Evolutionary conservation across 2,888 invertebrate species (phyloP), one percentile per base, ranked within the genome.

Genomic region (Diarsia dahlii): DNA sequence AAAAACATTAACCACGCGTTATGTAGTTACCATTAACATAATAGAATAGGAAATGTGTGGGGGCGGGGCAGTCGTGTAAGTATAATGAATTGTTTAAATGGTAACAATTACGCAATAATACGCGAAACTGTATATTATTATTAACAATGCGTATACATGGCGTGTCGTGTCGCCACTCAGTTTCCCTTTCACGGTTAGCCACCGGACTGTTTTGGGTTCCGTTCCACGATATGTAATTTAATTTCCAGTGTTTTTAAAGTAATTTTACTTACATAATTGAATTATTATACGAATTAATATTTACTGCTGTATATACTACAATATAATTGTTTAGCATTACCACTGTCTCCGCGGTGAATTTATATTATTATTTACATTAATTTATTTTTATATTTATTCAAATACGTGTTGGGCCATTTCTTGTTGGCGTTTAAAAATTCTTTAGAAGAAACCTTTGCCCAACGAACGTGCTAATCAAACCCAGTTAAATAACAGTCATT

Each of bases 131-230:
- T 80, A 48, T 67, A 87, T 81, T 78, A 80, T 71, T 67, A 87
- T 81, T 78, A 81, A 73, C 79, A 87, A 81, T 80, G 80, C 75
- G 66, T 68, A 76, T 67, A 82, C 68, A 76, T 87, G 83, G 78
- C 89, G 84, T 87, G 89, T 84, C 83, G 86, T 88, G 82, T 76
- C 85, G 81, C 86, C 81, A 81, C 76, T 81, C 71, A 84, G 80
- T 90, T 92, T 92, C 89, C 90, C 91, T 92, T 92, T 92, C 91
- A 90, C 90, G 79, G 82, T 84, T 82, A 84, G 83, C 81, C 71
- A 86, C 81, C 85, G 76, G 69, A 76, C 70, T 87, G 84, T 86
- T 84, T 77, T 84, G 82, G 85, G 82, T 82, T 84, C 87, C 80
- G 80, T 75, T 18, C 28, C 18, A 18, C n/a, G 3, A 64, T 28